Conservation (phyloP, 2,888 invertebrate species). For the Zygaena filipendulae region DNA sequence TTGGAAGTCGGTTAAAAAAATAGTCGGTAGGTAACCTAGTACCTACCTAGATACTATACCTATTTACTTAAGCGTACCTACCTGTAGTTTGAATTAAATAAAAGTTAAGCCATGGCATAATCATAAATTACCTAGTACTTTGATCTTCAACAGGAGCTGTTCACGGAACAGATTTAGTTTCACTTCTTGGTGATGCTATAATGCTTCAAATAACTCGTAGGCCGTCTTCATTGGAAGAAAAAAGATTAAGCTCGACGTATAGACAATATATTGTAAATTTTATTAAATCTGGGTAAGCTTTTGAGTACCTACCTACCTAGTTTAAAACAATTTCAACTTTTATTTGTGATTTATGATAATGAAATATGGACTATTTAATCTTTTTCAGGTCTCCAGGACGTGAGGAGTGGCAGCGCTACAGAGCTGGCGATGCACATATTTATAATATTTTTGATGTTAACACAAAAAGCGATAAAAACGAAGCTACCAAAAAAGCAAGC, state of each 20-base stretch:
- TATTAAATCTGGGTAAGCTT: constrained; percentile 56
- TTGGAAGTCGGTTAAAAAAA: too few relatives aligned
- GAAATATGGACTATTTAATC: too few relatives aligned
- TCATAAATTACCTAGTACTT: too few relatives aligned
- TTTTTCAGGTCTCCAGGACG: constrained; percentile 72
- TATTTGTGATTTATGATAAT: too few relatives aligned
- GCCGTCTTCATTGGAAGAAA: constrained; percentile 69
- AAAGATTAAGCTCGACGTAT: constrained; percentile 46
- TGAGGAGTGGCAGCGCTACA: constrained; percentile 71
- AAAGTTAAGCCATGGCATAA: too few relatives aligned
- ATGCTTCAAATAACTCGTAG: constrained; percentile 74
- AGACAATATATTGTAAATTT: constrained; percentile 45
- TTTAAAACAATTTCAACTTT: too few relatives aligned
- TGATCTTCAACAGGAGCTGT: constrained; percentile 71
- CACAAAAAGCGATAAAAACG: constrained; percentile 9
- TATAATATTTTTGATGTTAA: constrained; percentile 41
- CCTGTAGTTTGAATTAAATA: too few relatives aligned
- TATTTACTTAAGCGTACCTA: too few relatives aligned
- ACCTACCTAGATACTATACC: too few relatives aligned
- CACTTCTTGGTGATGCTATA: constrained; percentile 73
- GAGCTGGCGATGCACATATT: constrained; percentile 53
- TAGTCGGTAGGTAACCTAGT: too few relatives aligned
- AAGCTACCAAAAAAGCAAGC: constrained; percentile 29
- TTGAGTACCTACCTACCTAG: not conserved
- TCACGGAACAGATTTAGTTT: constrained; percentile 74